A percentile compares a stretch with the other conserved stretches of the same genome.
These are phyloP conservation scores for Dascyllus trimaculatus DNA, from an alignment of 2,113 vertebrate species.

Conservation along the genomic window DNA sequence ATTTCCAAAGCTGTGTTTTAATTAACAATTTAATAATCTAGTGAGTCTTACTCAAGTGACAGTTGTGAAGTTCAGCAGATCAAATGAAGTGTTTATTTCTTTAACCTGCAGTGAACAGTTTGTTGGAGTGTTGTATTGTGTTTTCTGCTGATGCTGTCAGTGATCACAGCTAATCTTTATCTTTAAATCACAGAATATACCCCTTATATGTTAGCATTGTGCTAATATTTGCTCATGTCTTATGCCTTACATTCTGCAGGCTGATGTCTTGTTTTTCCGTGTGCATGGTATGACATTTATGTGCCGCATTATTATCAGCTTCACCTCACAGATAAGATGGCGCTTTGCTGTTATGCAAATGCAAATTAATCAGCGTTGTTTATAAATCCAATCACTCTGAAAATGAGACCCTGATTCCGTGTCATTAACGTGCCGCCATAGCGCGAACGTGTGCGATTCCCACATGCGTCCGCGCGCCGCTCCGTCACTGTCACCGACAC, in stretches of 20 bases:
- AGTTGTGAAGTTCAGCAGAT: too few relatives aligned
- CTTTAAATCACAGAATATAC: too few relatives aligned
- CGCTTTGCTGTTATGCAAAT: not conserved
- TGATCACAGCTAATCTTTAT: too few relatives aligned
- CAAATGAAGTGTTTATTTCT: too few relatives aligned
- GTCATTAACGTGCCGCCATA: not conserved
- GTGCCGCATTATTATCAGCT: not conserved
- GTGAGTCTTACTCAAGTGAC: too few relatives aligned
- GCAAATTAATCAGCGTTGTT: constrained; percentile 28
- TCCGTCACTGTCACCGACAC: not conserved
- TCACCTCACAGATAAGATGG: not conserved
- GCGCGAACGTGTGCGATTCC: not conserved
- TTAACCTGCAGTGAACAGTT: too few relatives aligned
- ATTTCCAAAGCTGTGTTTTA: too few relatives aligned
- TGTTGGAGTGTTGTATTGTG: not conserved
- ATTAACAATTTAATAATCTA: too few relatives aligned
- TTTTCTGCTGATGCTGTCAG: not conserved
- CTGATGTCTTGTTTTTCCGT: not conserved
- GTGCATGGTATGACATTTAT: not conserved
- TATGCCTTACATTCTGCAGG: not conserved
- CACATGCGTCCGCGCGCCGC: not conserved
- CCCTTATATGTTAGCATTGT: too few relatives aligned
- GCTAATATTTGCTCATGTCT: not conserved
- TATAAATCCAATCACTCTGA: constrained; percentile 2
- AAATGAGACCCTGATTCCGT: constrained; percentile 16